Evolutionary conservation across 2,888 invertebrate genomes (phyloP).

Genomic region (Aplocera efformata): DNA sequence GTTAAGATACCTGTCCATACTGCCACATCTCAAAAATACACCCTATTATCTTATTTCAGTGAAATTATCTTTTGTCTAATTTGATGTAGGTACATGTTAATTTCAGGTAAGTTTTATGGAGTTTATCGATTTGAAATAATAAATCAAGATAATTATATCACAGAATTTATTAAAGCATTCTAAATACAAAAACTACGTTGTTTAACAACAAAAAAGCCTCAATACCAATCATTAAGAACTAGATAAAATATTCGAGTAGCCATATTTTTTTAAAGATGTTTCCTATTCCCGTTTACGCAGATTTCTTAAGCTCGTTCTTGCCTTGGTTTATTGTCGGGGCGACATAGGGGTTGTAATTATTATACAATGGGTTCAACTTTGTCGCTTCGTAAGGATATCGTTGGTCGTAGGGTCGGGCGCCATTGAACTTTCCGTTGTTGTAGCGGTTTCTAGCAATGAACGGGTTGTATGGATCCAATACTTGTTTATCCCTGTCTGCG

Average conservation of each 20-base stretch:
- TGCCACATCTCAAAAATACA: too few relatives aligned
- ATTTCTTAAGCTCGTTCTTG: slow-evolving; percentile 32
- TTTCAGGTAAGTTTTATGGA: too few relatives aligned
- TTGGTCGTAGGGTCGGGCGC: slow-evolving; percentile 37
- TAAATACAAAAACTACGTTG: slow-evolving; percentile 10
- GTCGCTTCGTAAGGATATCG: slow-evolving; percentile 39
- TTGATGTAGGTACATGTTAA: too few relatives aligned
- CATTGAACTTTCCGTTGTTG: slow-evolving; percentile 41
- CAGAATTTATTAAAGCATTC: slow-evolving; percentile 25
- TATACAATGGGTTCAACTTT: slow-evolving; percentile 37
- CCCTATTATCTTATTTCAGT: too few relatives aligned
- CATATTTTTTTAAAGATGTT: neutral
- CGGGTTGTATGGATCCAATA: slow-evolving; percentile 44
- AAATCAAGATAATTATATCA: slow-evolving; percentile 10
- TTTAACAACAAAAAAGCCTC: slow-evolving; percentile 17
- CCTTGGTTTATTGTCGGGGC: slow-evolving; percentile 15
- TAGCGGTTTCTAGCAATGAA: slow-evolving; percentile 34
- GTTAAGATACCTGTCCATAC: too few relatives aligned
- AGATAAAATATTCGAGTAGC: neutral
- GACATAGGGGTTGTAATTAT: slow-evolving; percentile 31
- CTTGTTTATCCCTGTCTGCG: slow-evolving; percentile 38
- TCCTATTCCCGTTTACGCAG: slow-evolving; percentile 21
- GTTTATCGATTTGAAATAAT: too few relatives aligned
- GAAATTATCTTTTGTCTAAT: too few relatives aligned
- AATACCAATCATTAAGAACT: slow-evolving; percentile 4